A percentile compares a stretch with the other conserved stretches of the same genome.
phyloP scores from a whole-genome alignment of 2,113 vertebrate species.

The Hippocampus barbouri region DNA sequence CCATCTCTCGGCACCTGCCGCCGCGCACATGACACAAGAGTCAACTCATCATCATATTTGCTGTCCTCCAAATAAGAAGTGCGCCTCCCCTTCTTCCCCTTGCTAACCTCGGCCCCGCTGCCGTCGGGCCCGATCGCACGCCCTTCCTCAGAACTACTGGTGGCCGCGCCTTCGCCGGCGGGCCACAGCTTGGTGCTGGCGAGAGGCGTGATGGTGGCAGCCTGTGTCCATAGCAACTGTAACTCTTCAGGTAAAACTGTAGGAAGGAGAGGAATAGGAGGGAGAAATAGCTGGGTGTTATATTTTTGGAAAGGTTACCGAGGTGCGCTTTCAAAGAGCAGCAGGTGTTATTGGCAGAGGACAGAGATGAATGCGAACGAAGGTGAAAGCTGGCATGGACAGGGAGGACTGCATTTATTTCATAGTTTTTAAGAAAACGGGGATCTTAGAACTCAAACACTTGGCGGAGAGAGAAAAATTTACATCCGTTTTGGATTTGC shows the following conservation, averaged over 20 bases:
- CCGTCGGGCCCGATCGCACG: not conserved
- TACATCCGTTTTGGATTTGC: too few relatives aligned
- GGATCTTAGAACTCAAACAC: too few relatives aligned
- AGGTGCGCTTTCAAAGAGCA: constrained; percentile 19
- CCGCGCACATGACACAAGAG: constrained; percentile 12
- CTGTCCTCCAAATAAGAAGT: not conserved
- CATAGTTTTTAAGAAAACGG: too few relatives aligned
- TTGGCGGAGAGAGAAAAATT: too few relatives aligned
- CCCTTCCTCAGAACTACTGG: constrained; percentile 49
- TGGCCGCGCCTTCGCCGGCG: constrained; percentile 33
- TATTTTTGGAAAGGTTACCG: constrained; percentile 42
- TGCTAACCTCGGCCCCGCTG: constrained; percentile 33
- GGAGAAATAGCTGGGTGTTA: constrained; percentile 13
- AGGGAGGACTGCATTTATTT: too few relatives aligned
- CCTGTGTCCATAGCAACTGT: constrained; percentile 59
- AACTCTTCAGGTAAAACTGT: constrained; percentile 60
- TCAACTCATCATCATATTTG: constrained; percentile 4
- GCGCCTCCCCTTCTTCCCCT: not conserved
- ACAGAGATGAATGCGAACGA: not conserved
- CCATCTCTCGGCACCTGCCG: constrained; percentile 36
- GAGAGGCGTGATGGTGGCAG: constrained; percentile 42
- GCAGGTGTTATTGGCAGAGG: not conserved
- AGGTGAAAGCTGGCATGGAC: not conserved
- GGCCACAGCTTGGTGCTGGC: constrained; percentile 21
- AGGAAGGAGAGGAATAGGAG: not conserved